Conservation (phyloP, 2,797 vertebrate species). For the Pangasius mekongensis region DNA sequence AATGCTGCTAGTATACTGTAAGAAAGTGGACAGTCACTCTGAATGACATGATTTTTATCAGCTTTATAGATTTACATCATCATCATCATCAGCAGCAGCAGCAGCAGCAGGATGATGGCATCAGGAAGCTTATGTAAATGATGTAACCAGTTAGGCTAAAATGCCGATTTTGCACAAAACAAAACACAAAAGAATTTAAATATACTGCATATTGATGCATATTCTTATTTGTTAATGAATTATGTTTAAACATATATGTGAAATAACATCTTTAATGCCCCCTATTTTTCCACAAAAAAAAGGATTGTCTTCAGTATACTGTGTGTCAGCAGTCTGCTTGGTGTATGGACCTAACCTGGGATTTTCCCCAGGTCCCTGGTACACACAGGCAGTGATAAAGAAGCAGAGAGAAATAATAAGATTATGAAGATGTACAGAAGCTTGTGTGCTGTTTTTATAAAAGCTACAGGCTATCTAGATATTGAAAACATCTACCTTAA, state of each 20-base stretch:
- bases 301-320: background rate
- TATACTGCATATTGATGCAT: background rate
- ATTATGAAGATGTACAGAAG: slow-evolving; percentile 36
- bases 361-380: background rate
- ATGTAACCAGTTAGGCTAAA: background rate
- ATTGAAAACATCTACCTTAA: slow-evolving; percentile 6
- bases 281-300: background rate
- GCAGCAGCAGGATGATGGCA: background rate
- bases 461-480: slow-evolving; percentile 32
- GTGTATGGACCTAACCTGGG: background rate
- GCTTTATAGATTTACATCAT: background rate
- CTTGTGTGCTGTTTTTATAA: slow-evolving; percentile 38
- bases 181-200: too few relatives aligned
- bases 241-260: background rate
- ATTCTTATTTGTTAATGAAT: background rate
- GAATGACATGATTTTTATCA: background rate
- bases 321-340: background rate
- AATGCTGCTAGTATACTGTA: background rate
- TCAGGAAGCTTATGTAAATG: background rate
- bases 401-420: slow-evolving; percentile 30
- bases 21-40: background rate
- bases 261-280: background rate
- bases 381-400: background rate
- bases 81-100: background rate
- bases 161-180: background rate